Base-by-base conservation (phyloP, 2,113 vertebrate species). In the Hepsetus odoe region DNA sequence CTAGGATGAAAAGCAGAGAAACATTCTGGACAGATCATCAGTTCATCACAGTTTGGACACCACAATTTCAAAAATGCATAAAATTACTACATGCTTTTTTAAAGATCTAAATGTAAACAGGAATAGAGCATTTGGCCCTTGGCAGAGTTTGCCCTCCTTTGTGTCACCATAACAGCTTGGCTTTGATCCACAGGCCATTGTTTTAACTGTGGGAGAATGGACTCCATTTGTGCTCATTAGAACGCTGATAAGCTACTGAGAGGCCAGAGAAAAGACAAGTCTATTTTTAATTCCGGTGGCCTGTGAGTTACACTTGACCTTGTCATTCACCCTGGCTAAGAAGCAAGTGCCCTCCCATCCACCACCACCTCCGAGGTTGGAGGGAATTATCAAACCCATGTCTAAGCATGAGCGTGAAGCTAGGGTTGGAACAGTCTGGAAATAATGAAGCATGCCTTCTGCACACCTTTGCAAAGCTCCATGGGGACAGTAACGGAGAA, bases 211-310 rank as follows among this genome's bases (percentile, higher is more conserved):
- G 4, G 4, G 71, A 58, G 71, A 38, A 73, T 9, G 55, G 22
- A 24, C 35, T 42, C 46, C 53, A 16, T 18, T 20, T n/a, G 1
- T 26, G 22, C n/a, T 40, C 70, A 32, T 72, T 53, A 53, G 18
- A 56, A 35, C 24, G 28, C 4, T 58, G 8, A 5, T 33, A 38
- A 38, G 70, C 32, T 40, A 10, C 30, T 58, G 70, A 26, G 28
- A 0, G 35, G 55, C 10, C 3, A 2, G 55, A 59, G 40, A 42
- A 59, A 10, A 59, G 49, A 12, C 33, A 1, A 0, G 8, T 42
- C 71, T 73, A 59, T 58, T 73, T 59, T 73, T 73, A 73, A 53
- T 24, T 32, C 32, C n/a, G 30, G 20, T 40, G 11, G 44, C 24
- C 42, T 16, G 10, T 42, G 55, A 73, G 71, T 13, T 42, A 42